Base-by-base conservation (phyloP, 2,797 vertebrate genomes). In the Neostethus bicornis region DNA sequence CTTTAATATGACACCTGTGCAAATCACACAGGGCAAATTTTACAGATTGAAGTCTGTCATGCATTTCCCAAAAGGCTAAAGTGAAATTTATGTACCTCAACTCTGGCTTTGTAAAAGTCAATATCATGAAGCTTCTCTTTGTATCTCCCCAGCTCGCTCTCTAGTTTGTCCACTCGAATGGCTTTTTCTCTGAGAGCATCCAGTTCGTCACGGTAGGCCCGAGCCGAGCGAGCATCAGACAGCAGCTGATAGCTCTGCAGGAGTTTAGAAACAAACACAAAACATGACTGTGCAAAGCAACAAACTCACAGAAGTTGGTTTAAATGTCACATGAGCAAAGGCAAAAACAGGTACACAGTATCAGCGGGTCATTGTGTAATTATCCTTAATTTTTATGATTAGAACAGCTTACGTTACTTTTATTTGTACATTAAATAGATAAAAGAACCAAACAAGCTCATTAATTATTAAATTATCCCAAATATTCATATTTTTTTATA, bases 91-190 rank as follows among this genome's bases (percentile, higher is more conserved):
- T 26, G n/a, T 89, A 98, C 97, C 95, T 99, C 97, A 14, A 98
- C 90, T 88, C 97, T 93, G 87, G 96, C 95, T 80, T 94, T 98
- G 88, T 97, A 99, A 85, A 99, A 99, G 85, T 98, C 96, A 1
- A 98, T 97, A 85, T 98, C 95, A 3, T 96, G 96, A n/a, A 99
- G 92, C 26, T 92, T 92, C 79, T 99, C 97, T 79, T 96, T 98
- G 70, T 95, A 98, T 37, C 97, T 93, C 43, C 83, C 82, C 87
- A 98, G 89, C 87, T 98, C 96, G 16, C 96, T 98, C 92, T 99
- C 96, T 86, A 99, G 93, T 73, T 98, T 99, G 88, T 99, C 97
- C 1, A 98, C 97, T 1, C 94, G 92, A 71, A 96, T 84, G 0
- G 96, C 96, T 75, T 98, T 99, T 83, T 99, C 97, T 70, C 96